Evolutionary conservation across 64 coral and sea anemone species (phyloP).

Genomic region (Montipora efflorescens): DNA sequence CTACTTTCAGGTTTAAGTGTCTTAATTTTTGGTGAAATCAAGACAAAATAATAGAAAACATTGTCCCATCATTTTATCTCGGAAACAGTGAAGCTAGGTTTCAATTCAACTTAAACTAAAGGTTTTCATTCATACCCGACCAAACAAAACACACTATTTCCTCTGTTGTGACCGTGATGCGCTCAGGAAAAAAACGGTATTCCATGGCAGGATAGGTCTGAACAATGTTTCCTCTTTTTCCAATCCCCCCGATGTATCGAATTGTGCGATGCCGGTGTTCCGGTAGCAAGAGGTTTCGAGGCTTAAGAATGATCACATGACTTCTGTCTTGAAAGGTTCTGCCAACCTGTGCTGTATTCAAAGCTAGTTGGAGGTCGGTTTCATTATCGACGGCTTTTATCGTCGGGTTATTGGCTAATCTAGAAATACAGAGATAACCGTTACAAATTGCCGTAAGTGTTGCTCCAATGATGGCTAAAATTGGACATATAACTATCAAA

Average conservation of each 20-base stretch:
- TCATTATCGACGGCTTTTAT: no score
- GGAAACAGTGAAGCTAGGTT: background rate
- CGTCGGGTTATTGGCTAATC: no score
- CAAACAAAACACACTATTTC: slow-evolving; percentile 42
- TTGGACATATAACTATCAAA: no score
- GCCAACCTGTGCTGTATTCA: no score
- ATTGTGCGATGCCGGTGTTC: no score
- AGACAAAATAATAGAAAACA: background rate
- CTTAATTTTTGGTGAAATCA: background rate
- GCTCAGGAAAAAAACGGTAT: slow-evolving; percentile 9
- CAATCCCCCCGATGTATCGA: slow-evolving; percentile 6
- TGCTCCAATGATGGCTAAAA: no score
- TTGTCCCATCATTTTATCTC: background rate
- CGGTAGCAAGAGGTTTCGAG: no score
- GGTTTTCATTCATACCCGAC: slow-evolving; percentile 10
- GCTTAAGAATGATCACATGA: no score
- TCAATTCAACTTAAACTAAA: background rate
- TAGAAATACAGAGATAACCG: no score
- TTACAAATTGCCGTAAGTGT: no score
- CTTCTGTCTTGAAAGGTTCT: no score
- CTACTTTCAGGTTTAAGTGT: background rate
- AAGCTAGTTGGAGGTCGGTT: no score
- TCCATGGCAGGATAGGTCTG: slow-evolving; percentile 43
- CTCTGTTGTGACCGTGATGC: slow-evolving; percentile 32
- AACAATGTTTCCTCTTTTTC: slow-evolving; percentile 53